Conservation (phyloP, 2,113 vertebrate species). For the Ifrita kowaldi region DNA sequence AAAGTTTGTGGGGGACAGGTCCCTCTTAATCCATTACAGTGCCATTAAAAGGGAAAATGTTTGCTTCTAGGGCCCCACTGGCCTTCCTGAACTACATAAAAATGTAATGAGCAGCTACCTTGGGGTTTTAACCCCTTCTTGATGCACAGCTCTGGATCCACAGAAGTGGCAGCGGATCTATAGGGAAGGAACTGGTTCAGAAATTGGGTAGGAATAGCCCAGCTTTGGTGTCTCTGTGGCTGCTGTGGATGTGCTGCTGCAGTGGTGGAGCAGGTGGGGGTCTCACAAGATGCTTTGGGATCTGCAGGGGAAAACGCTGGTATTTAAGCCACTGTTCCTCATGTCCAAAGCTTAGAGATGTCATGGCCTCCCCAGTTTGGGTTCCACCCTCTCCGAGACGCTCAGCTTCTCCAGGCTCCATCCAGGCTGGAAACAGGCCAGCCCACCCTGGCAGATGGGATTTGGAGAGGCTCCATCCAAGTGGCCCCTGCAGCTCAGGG, state of each 20-base stretch:
- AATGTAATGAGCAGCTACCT: not conserved
- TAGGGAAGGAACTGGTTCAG: not conserved
- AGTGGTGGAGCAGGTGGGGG: not conserved
- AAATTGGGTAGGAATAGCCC: not conserved
- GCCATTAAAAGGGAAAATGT: conserved; percentile 56
- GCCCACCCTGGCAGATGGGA: not conserved
- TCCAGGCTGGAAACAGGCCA: not conserved
- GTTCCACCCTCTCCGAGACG: not conserved
- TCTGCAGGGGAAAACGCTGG: not conserved
- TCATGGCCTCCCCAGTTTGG: not conserved
- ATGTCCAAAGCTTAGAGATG: not conserved
- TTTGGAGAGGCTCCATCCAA: not conserved
- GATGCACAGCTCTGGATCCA: not conserved
- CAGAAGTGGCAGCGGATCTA: not conserved
- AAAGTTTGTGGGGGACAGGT: not conserved
- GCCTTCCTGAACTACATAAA: conserved; percentile 11
- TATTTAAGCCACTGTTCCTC: not conserved
- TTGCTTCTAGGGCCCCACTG: conserved; percentile 24
- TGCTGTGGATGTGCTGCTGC: not conserved
- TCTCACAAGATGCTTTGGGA: not conserved
- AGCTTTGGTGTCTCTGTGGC: not conserved
- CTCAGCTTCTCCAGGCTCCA: not conserved
- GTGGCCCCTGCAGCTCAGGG: not conserved
- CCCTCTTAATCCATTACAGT: conserved; percentile 3
- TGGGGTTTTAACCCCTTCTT: not conserved